These are phyloP conservation scores for Marmota monax DNA, from an alignment of 2,113 vertebrate genomes.

Conservation along the genomic window DNA sequence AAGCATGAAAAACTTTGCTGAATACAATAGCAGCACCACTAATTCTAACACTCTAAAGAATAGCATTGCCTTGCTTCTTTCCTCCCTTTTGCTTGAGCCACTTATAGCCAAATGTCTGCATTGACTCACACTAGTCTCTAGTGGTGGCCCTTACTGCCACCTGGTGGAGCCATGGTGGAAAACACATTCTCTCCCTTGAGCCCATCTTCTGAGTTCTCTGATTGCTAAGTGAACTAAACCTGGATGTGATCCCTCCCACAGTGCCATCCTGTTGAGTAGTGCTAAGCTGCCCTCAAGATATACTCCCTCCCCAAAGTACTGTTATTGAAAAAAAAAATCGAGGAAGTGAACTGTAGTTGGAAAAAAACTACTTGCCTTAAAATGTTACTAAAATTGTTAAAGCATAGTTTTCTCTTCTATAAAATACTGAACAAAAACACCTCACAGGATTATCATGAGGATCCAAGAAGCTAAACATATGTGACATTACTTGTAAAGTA, in stretches of 20 bases:
- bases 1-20: not conserved
- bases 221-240: not conserved
- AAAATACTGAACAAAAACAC: not conserved
- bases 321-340: not conserved
- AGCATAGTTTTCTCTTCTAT: not conserved
- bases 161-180: conserved; percentile 27
- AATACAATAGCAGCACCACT: not conserved
- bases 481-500: not conserved
- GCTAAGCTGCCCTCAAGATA: not conserved
- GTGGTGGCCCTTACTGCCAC: conserved; percentile 33
- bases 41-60: not conserved
- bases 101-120: not conserved
- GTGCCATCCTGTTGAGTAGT: not conserved
- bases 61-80: not conserved
- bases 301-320: not conserved
- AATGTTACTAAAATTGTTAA: not conserved
- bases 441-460: not conserved
- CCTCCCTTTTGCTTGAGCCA: not conserved
- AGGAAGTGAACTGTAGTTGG: not conserved
- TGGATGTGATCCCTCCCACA: not conserved
- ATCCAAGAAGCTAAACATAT: not conserved
- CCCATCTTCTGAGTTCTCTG: accelerated
- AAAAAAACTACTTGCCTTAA: not conserved
- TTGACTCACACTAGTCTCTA: not conserved
- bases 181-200: not conserved